A percentile compares a stretch with the other conserved stretches of the same genome.
These are phyloP conservation scores for Hirtodrosophila cameraria DNA, from an alignment of 2,888 invertebrate species.

Conservation along the genomic window DNA sequence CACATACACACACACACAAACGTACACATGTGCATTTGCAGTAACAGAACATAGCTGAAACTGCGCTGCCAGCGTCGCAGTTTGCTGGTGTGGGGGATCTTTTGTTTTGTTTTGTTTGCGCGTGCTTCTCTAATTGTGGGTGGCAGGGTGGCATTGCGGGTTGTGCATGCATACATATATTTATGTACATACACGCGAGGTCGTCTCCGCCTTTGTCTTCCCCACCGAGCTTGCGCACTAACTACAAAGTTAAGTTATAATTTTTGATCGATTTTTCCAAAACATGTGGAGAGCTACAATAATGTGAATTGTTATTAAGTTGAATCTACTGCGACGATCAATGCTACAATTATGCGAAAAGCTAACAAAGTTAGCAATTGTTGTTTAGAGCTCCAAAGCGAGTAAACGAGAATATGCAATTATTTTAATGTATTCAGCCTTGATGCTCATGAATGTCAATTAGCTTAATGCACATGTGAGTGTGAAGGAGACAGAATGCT, in stretches of 20 bases:
- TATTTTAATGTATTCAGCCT: slow-evolving; percentile 78
- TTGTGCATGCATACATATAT: slow-evolving; percentile 2
- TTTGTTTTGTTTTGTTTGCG: slow-evolving; percentile 48
- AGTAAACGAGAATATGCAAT: slow-evolving; percentile 68
- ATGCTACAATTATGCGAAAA: slow-evolving; percentile 51
- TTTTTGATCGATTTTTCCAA: slow-evolving; percentile 68
- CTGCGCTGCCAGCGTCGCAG: slow-evolving; percentile 18
- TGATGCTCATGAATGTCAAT: slow-evolving; percentile 77
- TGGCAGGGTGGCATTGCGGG: slow-evolving; percentile 39
- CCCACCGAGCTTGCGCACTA: slow-evolving; percentile 45
- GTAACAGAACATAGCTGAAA: slow-evolving; percentile 6
- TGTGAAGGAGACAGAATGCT: neutral
- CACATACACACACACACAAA: slow-evolving; percentile 16
- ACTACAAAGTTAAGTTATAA: slow-evolving; percentile 26
- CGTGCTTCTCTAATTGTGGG: slow-evolving; percentile 37
- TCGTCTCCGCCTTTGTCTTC: slow-evolving; percentile 9
- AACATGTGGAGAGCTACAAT: slow-evolving; percentile 18
- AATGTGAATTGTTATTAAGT: slow-evolving; percentile 39
- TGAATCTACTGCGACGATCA: slow-evolving; percentile 47
- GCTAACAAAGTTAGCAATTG: slow-evolving; percentile 14
- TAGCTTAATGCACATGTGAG: slow-evolving; percentile 58
- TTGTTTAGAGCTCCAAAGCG: slow-evolving; percentile 49
- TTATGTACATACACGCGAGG: slow-evolving; percentile 35
- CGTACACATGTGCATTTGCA: neutral
- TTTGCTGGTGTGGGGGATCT: slow-evolving; percentile 56